These are phyloP conservation scores for Brachymystax lenok DNA, from an alignment of 2,797 vertebrate species.

Conservation along the genomic window DNA sequence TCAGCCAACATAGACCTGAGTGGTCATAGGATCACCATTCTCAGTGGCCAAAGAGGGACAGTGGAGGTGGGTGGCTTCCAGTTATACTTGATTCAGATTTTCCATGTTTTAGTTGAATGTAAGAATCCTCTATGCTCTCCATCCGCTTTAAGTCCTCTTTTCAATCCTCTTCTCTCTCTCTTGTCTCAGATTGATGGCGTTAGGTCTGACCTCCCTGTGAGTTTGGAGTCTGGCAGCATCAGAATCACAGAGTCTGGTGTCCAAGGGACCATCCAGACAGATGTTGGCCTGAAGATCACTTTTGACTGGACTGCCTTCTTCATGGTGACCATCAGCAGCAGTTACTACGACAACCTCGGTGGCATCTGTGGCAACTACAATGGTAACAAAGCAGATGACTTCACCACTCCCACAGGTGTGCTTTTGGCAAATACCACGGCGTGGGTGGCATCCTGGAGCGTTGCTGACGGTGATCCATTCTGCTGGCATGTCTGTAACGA, in stretches of 20 bases:
- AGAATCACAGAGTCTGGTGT: slow-evolving; percentile 41
- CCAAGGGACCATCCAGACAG: slow-evolving; percentile 31
- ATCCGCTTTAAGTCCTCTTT: neutral
- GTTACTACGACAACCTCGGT: slow-evolving; percentile 68
- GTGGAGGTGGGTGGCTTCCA: slow-evolving; percentile 6
- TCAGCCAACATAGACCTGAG: slow-evolving; percentile 10
- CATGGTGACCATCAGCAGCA: slow-evolving; percentile 70
- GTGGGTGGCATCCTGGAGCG: slow-evolving; percentile 62
- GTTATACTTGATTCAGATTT: no score
- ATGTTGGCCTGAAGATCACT: slow-evolving; percentile 64
- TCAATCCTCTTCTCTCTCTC: neutral
- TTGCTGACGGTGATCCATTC: slow-evolving; percentile 33
- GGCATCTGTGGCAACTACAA: slow-evolving; percentile 80
- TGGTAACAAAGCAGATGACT: slow-evolving; percentile 50
- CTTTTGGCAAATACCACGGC: neutral
- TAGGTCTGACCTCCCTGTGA: slow-evolving; percentile 38
- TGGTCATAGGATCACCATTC: slow-evolving; percentile 40
- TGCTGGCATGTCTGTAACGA: slow-evolving; percentile 54
- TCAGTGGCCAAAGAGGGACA: slow-evolving; percentile 19
- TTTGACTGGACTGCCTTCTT: slow-evolving; percentile 59
- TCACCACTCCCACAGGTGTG: neutral
- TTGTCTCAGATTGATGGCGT: slow-evolving; percentile 59
- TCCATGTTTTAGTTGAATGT: neutral
- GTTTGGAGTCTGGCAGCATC: slow-evolving; percentile 50
- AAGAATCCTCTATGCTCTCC: neutral